Conservation (phyloP, 1,140 invertebrate genomes). For the Zaprionus taronus region DNA sequence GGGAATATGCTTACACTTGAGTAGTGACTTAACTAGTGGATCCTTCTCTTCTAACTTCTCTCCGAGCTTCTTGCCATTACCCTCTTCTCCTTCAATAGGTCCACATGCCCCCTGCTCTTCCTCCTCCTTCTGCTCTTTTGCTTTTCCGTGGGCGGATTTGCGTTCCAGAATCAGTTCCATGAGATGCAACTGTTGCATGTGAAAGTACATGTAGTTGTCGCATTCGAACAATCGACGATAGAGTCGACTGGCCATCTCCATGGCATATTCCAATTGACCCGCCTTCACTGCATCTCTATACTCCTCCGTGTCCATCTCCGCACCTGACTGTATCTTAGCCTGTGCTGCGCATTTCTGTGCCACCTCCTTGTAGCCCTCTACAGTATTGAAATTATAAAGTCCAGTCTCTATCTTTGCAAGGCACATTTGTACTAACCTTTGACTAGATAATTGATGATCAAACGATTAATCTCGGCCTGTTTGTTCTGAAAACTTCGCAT, state of each 20-base stretch:
- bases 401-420: not conserved
- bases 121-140: not conserved
- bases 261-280: slow-evolving; percentile 59
- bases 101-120: not conserved
- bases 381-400: not conserved
- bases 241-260: slow-evolving; percentile 62
- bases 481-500: slow-evolving; percentile 62
- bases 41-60: slow-evolving; percentile 40
- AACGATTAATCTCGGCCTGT: slow-evolving; percentile 53
- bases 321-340: slow-evolving; percentile 25
- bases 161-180: slow-evolving; percentile 58
- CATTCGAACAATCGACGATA: slow-evolving; percentile 54
- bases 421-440: slow-evolving; percentile 29
- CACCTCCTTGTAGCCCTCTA: slow-evolving; percentile 64
- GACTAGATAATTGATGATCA: slow-evolving; percentile 67
- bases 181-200: slow-evolving; percentile 68
- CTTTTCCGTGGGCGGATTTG: slow-evolving; percentile 21
- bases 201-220: slow-evolving; percentile 70
- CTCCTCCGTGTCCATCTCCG: slow-evolving; percentile 22
- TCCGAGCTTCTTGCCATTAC: slow-evolving; percentile 9
- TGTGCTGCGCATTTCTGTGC: slow-evolving; percentile 49
- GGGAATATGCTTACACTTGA: slow-evolving; percentile 34
- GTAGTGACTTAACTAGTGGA: slow-evolving; percentile 19
- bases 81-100: not conserved
- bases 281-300: slow-evolving; percentile 52